Base-by-base conservation (phyloP, 2,113 vertebrate species). In the Vulpes lagopus region DNA sequence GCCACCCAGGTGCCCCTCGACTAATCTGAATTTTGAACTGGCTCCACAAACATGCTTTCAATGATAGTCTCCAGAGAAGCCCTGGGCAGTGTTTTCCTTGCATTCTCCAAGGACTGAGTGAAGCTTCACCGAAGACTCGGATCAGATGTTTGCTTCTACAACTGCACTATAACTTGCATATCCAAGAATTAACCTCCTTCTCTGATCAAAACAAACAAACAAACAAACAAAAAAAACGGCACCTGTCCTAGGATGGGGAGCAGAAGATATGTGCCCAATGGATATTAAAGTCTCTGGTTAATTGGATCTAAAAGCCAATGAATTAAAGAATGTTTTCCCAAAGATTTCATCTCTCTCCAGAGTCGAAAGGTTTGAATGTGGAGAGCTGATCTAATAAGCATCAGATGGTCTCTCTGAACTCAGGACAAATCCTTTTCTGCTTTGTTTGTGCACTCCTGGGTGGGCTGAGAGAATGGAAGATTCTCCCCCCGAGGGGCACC, bases 251-350 rank as follows among this genome's bases (percentile, higher is more conserved):
- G 80, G 19, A 16, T 78, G 11, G 10, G 23, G 19, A 14, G 15
- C 53, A 76, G 27, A 0, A 11, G 57, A 86, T 74, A 30, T 86
- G 67, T 43, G 38, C 64, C 69, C 6, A 11, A 4, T n/a, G 64
- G 30, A 81, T 55, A 90, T 55, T 79, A 87, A 87, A 53, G 53
- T 73, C 25, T 94, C 84, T 87, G 64, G 62, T 88, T 90, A 84
- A 97, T 76, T 88, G 60, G 23, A 11, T 84, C 30, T 76, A 91
- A 83, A 96, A 59, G 22, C 65, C 89, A 92, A 94, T 93, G 74
- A 55, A 71, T 73, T 79, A 65, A 92, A 86, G 51, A 12, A 32
- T 27, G 30, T 5, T 90, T 71, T 76, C 92, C 64, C 88, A 67
- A 95, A 79, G 62, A 67, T 30, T n/a, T 81, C 67, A 51, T 27